A percentile compares a stretch with the other conserved stretches of the same genome.
Conservation (phyloP, 2,113 vertebrate genomes). For the Paralichthys olivaceus region DNA sequence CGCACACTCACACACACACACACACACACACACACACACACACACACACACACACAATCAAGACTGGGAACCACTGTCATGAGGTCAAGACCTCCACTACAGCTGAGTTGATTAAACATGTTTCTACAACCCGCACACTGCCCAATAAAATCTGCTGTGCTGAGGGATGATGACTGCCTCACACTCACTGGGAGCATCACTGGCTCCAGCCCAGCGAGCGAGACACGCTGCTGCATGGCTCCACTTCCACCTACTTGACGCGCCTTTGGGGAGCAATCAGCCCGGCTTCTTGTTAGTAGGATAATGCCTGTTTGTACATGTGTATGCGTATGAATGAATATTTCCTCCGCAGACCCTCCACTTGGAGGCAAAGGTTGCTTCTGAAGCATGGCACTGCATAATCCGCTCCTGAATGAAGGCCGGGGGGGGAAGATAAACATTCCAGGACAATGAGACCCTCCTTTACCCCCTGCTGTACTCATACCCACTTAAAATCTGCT, state of each 20-base stretch:
- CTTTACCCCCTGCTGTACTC: slow-evolving; percentile 73
- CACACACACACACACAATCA: slow-evolving; percentile 37
- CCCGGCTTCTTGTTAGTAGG: slow-evolving; percentile 46
- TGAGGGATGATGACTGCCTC: slow-evolving; percentile 51
- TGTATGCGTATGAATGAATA: slow-evolving; percentile 64
- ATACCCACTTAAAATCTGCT: slow-evolving; percentile 73
- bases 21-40: slow-evolving; percentile 18
- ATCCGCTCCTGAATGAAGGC: slow-evolving; percentile 64
- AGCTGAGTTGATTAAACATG: slow-evolving; percentile 67
- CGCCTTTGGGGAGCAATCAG: slow-evolving; percentile 51
- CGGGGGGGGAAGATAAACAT: slow-evolving; percentile 64
- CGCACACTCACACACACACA: slow-evolving; percentile 31
- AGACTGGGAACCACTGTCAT: slow-evolving; percentile 49
- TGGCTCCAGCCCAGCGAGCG: slow-evolving; percentile 48
- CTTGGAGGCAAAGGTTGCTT: slow-evolving; percentile 71
- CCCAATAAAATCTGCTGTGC: slow-evolving; percentile 58
- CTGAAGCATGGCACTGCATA: slow-evolving; percentile 71
- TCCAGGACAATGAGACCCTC: slow-evolving; percentile 79
- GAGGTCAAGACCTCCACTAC: slow-evolving; percentile 70
- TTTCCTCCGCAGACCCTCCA: slow-evolving; percentile 74
- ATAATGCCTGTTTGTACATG: slow-evolving; percentile 56
- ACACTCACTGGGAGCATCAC: slow-evolving; percentile 51
- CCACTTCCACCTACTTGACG: slow-evolving; percentile 51
- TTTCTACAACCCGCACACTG: slow-evolving; percentile 62
- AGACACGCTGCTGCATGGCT: slow-evolving; percentile 35